These are phyloP conservation scores for Tenthredo livida DNA, from an alignment of 2,888 invertebrate species.

Conservation along the genomic window DNA sequence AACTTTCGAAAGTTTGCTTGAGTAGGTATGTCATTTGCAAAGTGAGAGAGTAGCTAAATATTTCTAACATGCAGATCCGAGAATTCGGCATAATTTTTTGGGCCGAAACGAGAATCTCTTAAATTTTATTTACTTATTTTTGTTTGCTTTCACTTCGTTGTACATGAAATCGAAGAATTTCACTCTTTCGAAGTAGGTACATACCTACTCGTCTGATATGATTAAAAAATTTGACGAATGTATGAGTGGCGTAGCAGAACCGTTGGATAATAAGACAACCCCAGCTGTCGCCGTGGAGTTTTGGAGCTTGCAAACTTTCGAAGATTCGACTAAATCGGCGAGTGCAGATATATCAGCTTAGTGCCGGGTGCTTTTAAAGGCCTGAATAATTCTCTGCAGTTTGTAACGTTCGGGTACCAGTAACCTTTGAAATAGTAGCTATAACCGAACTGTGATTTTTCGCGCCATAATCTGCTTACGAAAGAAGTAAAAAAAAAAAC, in stretches of 20 bases:
- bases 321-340: constrained; percentile 29
- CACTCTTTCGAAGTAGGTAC: not conserved
- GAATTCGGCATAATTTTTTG: not conserved
- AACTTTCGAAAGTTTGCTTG: not conserved
- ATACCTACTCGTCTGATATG: not conserved
- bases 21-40: not conserved
- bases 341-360: constrained; percentile 32
- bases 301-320: constrained; percentile 38
- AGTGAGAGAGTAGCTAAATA: not conserved
- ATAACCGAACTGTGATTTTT: not conserved
- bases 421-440: not conserved
- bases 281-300: constrained; percentile 45
- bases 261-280: constrained; percentile 7
- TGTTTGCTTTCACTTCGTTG: not conserved
- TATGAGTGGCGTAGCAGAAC: not conserved
- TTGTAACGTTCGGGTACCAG: not conserved
- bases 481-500: not conserved
- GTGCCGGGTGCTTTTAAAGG: constrained; percentile 41
- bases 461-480: not conserved
- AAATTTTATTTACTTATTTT: not conserved
- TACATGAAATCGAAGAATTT: not conserved
- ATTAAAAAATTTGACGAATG: not conserved
- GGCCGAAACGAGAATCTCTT: not conserved
- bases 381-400: constrained; percentile 39
- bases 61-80: not conserved